A percentile compares a stretch with the other conserved stretches of the same genome.
Conservation (phyloP, 2,797 vertebrate species). For the Peromyscus aztecus region DNA sequence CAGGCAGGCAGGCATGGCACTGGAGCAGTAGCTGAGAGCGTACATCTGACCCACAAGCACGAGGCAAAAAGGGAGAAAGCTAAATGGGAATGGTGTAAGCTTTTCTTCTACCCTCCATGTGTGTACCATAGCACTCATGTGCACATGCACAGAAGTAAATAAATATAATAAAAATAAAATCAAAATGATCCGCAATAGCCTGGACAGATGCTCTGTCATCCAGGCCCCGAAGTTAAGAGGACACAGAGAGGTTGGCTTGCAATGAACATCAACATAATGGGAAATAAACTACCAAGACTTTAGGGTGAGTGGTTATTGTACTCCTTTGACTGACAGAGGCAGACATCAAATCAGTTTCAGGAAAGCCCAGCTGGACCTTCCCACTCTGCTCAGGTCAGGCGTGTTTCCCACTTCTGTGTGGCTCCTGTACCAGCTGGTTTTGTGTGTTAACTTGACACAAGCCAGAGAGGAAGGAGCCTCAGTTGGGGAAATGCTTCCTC, state of each 20-base stretch:
- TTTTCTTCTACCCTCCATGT: background rate
- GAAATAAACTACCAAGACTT: background rate
- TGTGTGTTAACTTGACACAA: background rate
- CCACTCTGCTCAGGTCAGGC: background rate
- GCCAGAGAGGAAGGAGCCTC: background rate
- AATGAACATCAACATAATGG: background rate
- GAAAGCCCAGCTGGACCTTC: too few relatives aligned
- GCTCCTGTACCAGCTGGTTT: too few relatives aligned
- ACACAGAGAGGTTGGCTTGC: background rate
- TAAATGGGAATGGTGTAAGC: background rate
- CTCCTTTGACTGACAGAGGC: background rate
- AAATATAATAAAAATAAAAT: background rate
- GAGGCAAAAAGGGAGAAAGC: background rate
- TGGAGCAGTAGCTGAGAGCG: too few relatives aligned
- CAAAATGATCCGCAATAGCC: background rate
- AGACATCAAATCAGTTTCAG: background rate
- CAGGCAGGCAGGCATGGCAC: background rate
- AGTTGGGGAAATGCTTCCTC: background rate
- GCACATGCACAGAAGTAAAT: background rate
- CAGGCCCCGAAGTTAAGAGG: background rate
- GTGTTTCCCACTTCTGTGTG: background rate
- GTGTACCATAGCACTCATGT: background rate
- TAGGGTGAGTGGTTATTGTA: background rate
- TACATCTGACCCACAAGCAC: background rate
- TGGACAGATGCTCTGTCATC: background rate